Base-by-base conservation (phyloP, 2,797 vertebrate genomes). In the Muraenolepis orangiensis region DNA sequence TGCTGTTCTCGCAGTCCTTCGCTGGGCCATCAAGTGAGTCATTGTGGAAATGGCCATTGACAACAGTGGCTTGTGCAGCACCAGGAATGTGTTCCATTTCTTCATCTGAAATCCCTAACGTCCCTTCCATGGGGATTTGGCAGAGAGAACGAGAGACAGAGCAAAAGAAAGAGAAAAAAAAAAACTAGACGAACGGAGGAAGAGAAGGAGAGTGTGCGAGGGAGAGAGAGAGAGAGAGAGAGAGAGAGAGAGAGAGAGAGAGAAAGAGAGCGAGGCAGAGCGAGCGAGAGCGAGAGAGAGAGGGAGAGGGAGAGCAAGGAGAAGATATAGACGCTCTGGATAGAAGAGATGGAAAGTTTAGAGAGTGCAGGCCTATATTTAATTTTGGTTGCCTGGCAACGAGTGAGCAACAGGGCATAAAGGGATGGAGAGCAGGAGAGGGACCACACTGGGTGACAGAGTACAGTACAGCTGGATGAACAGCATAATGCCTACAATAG, bases 51-150 rank as follows among this genome's bases (percentile, higher is more conserved):
- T 89, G 76, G 85, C 88, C 89, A 91, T 91, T 87, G 89, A 93
- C 90, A 94, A 90, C 90, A 89, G 91, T 86, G 84, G 87, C 88
- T 87, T 90, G 86, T 89, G 82, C 88, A 75, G 90, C 87, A 88
- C 82, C 82, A 90, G 86, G 90, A 93, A 93, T 92, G 89, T 93
- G 94, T 94, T 94, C 93, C 93, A 93, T 93, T 91, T 90, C 89
- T 91, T 93, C 92, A 93, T 88, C 84, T 23, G 81, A 91, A 90
- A 86, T 89, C 87, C 85, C 88, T 76, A 61, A 88, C 89, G 89
- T 89, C 88, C 80, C 87, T 82, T 87, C 90, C 88, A 87, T 69
- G 82, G 86, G 86, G 89, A 90, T 83, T 84, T 87, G 89, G 86
- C 82, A 68, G 72, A 74, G 73, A 30, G 70, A 71, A 46, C n/a